Conservation (phyloP, 2,888 invertebrate species). For the Scelioninae gen. 2 region DNA sequence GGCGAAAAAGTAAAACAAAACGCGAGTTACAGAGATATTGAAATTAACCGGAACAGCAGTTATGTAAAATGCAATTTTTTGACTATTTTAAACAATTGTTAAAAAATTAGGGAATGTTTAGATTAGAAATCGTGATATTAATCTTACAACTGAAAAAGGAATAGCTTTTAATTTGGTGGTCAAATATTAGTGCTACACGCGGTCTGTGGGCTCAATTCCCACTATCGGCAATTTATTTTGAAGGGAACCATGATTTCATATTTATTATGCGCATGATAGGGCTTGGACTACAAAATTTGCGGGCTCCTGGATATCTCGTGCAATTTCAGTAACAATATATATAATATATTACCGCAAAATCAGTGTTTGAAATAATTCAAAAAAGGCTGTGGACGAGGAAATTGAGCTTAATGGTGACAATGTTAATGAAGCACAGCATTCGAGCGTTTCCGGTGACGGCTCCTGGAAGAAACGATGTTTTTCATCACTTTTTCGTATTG, state of each 20-base stretch:
- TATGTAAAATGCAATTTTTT: slow-evolving; percentile 12
- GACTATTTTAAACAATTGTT: slow-evolving; percentile 6
- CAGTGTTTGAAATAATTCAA: too few species aligned
- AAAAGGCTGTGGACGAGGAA: too few species aligned
- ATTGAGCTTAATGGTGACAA: too few species aligned
- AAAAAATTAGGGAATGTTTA: slow-evolving; percentile 20
- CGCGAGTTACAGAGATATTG: not conserved
- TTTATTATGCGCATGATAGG: not conserved
- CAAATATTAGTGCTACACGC: slow-evolving; percentile 17
- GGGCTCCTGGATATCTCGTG: slow-evolving; percentile 9
- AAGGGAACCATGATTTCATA: slow-evolving; percentile 13
- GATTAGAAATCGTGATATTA: slow-evolving; percentile 13
- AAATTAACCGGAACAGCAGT: not conserved
- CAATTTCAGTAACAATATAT: slow-evolving; percentile 26
- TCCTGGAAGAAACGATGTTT: slow-evolving; percentile 17
- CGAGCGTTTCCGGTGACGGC: too few species aligned
- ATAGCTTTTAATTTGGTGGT: slow-evolving; percentile 13
- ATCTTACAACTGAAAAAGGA: slow-evolving; percentile 18
- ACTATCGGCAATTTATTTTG: not conserved
- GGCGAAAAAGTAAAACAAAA: slow-evolving; percentile 12
- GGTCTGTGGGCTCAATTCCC: slow-evolving; percentile 14
- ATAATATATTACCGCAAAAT: too few species aligned
- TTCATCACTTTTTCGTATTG: slow-evolving; percentile 26
- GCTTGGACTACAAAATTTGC: not conserved
- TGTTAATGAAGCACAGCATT: too few species aligned